A percentile compares a stretch with the other conserved stretches of the same genome.
phyloP scores from a whole-genome alignment of 2,797 vertebrate species.

The Hypotaenidia philippensis region DNA sequence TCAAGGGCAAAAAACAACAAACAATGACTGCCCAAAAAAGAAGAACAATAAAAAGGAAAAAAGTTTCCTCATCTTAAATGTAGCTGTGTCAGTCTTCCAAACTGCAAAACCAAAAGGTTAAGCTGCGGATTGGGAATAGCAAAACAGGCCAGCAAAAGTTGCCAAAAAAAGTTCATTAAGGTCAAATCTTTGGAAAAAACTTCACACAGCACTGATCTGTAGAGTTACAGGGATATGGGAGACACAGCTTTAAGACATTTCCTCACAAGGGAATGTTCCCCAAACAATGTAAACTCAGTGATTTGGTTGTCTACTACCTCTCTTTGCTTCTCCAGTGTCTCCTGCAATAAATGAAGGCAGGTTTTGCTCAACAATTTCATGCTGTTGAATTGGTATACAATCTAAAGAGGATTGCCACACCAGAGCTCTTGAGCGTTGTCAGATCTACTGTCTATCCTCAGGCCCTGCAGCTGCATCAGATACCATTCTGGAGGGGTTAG shows the following conservation, averaged over 20 bases:
- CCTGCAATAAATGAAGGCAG: background rate
- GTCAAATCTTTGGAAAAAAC: background rate
- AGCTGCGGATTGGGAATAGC: background rate
- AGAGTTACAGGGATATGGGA: background rate
- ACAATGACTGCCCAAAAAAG: background rate
- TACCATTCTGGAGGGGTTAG: background rate
- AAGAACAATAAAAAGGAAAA: background rate
- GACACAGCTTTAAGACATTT: background rate
- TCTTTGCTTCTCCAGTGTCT: background rate
- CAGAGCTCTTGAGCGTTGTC: background rate
- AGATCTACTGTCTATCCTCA: background rate
- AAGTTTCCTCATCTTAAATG: background rate
- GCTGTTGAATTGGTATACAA: background rate
- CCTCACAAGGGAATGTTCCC: background rate
- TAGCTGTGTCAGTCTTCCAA: background rate
- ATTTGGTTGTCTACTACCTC: background rate
- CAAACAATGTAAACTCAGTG: background rate
- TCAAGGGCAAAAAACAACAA: background rate
- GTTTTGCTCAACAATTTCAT: background rate
- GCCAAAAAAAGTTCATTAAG: too few species aligned
- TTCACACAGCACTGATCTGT: fast-evolving
- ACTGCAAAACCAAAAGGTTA: constrained; percentile 10
- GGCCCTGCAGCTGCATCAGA: background rate
- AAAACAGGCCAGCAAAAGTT: background rate
- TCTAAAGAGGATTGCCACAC: background rate